phyloP scores from a whole-genome alignment of 37 sponge, comb jelly and placozoan genomes.

The Geodia barretti region DNA sequence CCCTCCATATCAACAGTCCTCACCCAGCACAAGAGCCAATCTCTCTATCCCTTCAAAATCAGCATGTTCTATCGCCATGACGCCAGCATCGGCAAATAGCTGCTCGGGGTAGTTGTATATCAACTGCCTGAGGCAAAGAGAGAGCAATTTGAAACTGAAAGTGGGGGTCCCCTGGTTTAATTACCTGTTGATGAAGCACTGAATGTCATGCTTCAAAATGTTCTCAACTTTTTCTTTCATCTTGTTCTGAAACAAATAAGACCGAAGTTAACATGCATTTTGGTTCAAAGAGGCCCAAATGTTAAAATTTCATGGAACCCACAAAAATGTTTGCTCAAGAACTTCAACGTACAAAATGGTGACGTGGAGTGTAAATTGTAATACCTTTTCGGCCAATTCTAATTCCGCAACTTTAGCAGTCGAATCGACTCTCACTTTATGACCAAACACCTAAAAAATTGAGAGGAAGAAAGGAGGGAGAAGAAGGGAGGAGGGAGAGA shows the following conservation, averaged over 20 bases:
- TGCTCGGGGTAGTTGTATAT: conserved; percentile 99
- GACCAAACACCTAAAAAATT: conserved; percentile 73
- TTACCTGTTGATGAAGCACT: conserved; percentile 95
- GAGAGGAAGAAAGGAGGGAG: neutral
- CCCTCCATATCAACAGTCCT: neutral
- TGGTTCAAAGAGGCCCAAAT: too few species aligned
- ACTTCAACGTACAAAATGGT: too few species aligned
- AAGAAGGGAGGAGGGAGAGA: neutral
- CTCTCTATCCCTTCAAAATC: conserved; percentile 99
- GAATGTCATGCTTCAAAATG: conserved; percentile 95
- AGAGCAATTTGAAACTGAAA: neutral
- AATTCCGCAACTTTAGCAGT: conserved; percentile 96
- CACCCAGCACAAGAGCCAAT: conserved; percentile 86
- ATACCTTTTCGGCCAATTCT: conserved; percentile 93
- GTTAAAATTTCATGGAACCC: too few species aligned
- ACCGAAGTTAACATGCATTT: neutral
- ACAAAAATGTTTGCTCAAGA: too few species aligned
- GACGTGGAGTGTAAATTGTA: too few species aligned
- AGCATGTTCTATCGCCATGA: conserved; percentile 99
- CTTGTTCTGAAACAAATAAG: conserved; percentile 70
- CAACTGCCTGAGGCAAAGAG: conserved; percentile 73
- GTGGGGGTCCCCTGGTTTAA: neutral
- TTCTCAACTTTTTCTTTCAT: conserved; percentile 97
- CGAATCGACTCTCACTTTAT: conserved; percentile 90
- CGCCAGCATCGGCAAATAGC: conserved; percentile 97